Evolutionary conservation across 2,888 invertebrate genomes (phyloP), one percentile per base, ranked within the genome.

Genomic region (Hyposoter didymator): DNA sequence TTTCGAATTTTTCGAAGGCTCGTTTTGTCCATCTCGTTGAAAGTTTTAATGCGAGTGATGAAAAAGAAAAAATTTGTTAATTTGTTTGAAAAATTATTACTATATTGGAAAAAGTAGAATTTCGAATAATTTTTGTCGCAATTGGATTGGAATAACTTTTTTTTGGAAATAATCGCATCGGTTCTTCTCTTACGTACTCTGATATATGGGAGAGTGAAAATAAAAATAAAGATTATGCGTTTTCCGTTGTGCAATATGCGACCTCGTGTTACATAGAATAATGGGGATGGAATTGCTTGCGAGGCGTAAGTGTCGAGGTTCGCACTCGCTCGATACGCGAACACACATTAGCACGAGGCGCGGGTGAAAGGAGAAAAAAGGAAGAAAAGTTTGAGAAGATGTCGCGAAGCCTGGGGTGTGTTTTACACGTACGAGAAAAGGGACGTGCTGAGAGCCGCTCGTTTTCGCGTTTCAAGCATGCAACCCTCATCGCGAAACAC

Each of bases 241-340:
- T 45, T 45, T 28, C 2, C 28, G 28, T 28, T 28, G 28, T 28
- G 2, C 28, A 2, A 28, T 28, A 28, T 28, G 28, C 28, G 1
- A 2, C 28, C 1, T 28, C 28, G 28, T 28, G 35, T 35, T 35
- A 6, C 35, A 35, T 67, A 12, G 22, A 10, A 69, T 8, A 28
- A 70, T 70, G 74, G 75, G 64, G 64, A 64, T 75, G 47, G 39
- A 67, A 78, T 78, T 32, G 52, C 66, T 66, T 22, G 66, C 76
- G 76, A 52, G 39, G 91, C 89, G 91, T 89, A 92, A 93, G 91
- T 91, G 91, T 90, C 91, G 89, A 90, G 89, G 89, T 92, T 92
- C 91, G 92, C 91, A 90, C 92, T 90, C 89, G 87, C 89, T 83
- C 67, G 47, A 82, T 64, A 45, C 67, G 64, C 10, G 47, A 62